Conservation (phyloP, 1,140 invertebrate species). For the Akabosia matsudoensis region DNA sequence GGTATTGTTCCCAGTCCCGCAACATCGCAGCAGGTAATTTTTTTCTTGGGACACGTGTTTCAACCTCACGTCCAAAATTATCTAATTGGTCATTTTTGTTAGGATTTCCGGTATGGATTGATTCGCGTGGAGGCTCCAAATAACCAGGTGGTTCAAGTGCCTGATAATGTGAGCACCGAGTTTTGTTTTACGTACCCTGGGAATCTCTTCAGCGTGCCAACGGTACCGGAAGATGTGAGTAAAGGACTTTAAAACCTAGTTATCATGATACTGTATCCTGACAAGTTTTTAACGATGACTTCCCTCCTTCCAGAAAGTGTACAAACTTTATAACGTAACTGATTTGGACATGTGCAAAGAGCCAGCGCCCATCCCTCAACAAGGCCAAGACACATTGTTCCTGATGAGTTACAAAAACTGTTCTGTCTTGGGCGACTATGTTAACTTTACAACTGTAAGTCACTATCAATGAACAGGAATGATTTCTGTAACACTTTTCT, state of each 20-base stretch:
- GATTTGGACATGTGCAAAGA: slow-evolving; percentile 14
- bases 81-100: too few relatives aligned
- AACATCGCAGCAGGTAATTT: too few relatives aligned
- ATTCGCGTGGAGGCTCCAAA: neutral
- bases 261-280: neutral
- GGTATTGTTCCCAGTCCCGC: too few relatives aligned
- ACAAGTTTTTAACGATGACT: too few relatives aligned
- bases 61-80: too few relatives aligned
- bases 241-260: too few relatives aligned
- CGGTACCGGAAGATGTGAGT: neutral
- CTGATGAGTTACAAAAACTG: neutral
- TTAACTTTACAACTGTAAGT: slow-evolving; percentile 24
- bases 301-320: slow-evolving; percentile 25
- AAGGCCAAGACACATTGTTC: neutral
- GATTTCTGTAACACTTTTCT: neutral
- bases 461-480: neutral
- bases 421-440: neutral
- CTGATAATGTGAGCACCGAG: neutral
- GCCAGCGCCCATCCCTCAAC: neutral
- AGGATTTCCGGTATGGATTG: neutral
- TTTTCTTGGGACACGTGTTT: too few relatives aligned
- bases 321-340: slow-evolving; percentile 17
- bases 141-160: neutral
- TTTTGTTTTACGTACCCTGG: slow-evolving; percentile 32
- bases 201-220: slow-evolving; percentile 22